Evolutionary conservation across 2,888 invertebrate species (phyloP), one percentile per base, ranked within the genome.

Genomic region (Alsophila aescularia): DNA sequence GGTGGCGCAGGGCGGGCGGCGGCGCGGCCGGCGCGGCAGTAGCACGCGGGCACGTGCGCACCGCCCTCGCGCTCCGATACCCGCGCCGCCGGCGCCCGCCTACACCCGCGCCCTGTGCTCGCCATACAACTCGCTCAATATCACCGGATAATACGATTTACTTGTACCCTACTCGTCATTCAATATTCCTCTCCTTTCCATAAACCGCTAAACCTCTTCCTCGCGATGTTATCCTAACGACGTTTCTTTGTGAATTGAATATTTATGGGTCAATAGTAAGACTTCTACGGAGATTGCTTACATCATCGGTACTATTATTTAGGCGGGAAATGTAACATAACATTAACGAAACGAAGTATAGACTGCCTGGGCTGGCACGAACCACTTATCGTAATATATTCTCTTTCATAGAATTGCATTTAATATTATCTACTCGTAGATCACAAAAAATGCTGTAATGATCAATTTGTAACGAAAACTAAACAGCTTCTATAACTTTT

Each of bases 1-100:
- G 16, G 80, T 77, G 71, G 3, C 24, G 24, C 24, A 75, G 76
- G 62, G 65, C 62, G 54, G 66, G 62, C 66, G 68, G 66, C 64
- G 66, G 72, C 81, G 83, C 80, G 77, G 77, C 73, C 65, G 72
- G 72, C 81, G 81, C 87, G 87, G 86, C 90, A 88, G 89, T 89
- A 81, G 87, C 87, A 77, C 86, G 87, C 84, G 76, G 79, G 79
- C 88, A 84, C 89, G 88, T 85, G 88, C 88, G 87, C 86, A 83
- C 73, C 87, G 83, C 83, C 81, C 78, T 70, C 75, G 86, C 85
- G 86, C 81, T 14, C 75, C 72, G 67, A 69, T 69, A 64, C 62
- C 66, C 68, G 68, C 64, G 48, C 43, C 73, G 75, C 69, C 41
- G 21, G 48, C 52, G 51, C 60, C 35, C 68, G 68, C 72, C 79